Evolutionary conservation across 1,140 invertebrate genomes (phyloP).

Genomic region (Philotrypesis tridentata): DNA sequence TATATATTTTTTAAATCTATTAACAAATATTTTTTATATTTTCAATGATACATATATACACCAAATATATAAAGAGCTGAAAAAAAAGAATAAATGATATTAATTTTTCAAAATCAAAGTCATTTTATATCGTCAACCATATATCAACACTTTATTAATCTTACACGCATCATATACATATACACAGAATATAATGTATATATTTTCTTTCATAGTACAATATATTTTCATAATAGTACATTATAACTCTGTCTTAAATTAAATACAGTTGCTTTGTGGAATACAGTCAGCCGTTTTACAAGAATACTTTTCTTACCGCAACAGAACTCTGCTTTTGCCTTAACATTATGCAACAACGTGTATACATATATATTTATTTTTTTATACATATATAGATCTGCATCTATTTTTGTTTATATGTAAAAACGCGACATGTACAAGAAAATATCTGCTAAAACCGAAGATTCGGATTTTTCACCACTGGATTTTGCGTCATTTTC

Average conservation of each 20-base stretch:
- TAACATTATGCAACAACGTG: conserved; percentile 59
- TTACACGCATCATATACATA: conserved; percentile 63
- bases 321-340: conserved; percentile 39
- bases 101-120: conserved; percentile 21
- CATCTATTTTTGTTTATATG: conserved; percentile 46
- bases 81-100: conserved; percentile 9
- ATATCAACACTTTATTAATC: conserved; percentile 68
- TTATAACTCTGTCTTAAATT: conserved; percentile 54
- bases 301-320: conserved; percentile 49
- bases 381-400: conserved; percentile 46
- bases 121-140: conserved; percentile 57
- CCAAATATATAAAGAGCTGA: not conserved
- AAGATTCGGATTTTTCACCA: conserved; percentile 30
- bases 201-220: conserved; percentile 58
- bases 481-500: conserved; percentile 10
- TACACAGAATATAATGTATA: conserved; percentile 62
- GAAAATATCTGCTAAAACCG: conserved; percentile 41
- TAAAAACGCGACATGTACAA: conserved; percentile 45
- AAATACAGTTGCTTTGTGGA: conserved; percentile 51
- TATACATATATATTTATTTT: conserved; percentile 49
- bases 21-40: conserved; percentile 6
- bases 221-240: conserved; percentile 60
- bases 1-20: not conserved
- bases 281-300: conserved; percentile 53
- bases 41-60: not conserved